Percentiles rank a stretch among this genome's conserved stretches.
Evolutionary conservation across 2,888 invertebrate species (phyloP).

Genomic region (Apamea crenata): DNA sequence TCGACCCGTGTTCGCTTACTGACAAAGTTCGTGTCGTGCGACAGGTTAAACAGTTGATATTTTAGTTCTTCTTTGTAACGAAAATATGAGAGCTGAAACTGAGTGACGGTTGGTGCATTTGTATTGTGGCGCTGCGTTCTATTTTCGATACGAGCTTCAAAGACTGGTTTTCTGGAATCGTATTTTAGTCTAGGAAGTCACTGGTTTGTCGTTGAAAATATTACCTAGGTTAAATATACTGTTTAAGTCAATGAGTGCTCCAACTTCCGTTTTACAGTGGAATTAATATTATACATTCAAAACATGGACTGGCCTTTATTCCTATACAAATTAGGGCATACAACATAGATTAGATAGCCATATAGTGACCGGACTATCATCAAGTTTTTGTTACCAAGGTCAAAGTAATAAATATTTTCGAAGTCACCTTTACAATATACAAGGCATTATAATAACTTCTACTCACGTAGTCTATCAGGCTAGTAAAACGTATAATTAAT

Average conservation of each 20-base stretch:
- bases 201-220: constrained; percentile 6
- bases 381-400: constrained; percentile 12
- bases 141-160: constrained; percentile 42
- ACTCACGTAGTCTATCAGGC: constrained; percentile 17
- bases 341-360: constrained; percentile 36
- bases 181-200: constrained; percentile 55
- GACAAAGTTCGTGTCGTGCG: constrained; percentile 70
- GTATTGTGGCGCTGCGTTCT: constrained; percentile 41
- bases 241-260: constrained; percentile 6
- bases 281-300: constrained; percentile 46
- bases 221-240: not conserved
- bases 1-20: constrained; percentile 77
- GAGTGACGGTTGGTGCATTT: constrained; percentile 36
- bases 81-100: constrained; percentile 53
- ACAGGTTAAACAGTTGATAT: constrained; percentile 71
- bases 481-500: no score
- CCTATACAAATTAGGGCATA: constrained; percentile 34
- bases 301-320: constrained; percentile 32
- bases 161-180: constrained; percentile 37
- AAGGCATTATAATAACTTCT: constrained; percentile 5
- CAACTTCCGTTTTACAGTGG: constrained; percentile 13
- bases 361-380: constrained; percentile 3
- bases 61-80: constrained; percentile 65
- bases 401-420: constrained; percentile 1
- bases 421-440: constrained; percentile 5